A percentile compares a stretch with the other conserved stretches of the same genome.
phyloP scores from a whole-genome alignment of 2,113 vertebrate species.

The Ginglymostoma cirratum region DNA sequence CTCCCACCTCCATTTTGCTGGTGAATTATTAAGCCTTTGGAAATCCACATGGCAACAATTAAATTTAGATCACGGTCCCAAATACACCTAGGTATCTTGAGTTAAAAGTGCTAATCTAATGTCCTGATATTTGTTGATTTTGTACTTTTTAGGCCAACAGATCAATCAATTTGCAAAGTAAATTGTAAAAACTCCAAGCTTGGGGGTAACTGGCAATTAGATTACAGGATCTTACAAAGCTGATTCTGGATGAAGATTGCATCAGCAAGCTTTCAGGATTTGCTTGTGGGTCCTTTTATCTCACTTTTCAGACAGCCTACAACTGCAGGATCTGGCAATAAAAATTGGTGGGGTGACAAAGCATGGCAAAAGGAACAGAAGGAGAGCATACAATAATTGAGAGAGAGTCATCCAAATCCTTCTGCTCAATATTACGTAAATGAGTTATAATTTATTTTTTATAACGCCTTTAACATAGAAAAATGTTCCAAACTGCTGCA shows the following conservation, averaged over 20 bases:
- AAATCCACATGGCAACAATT: neutral
- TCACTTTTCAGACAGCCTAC: neutral
- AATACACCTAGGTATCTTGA: neutral
- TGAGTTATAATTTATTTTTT: neutral
- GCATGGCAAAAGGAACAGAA: neutral
- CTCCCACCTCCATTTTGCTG: neutral
- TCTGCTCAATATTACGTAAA: neutral
- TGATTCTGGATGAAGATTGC: neutral
- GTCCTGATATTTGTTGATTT: no score
- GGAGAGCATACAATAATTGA: neutral
- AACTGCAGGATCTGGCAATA: neutral
- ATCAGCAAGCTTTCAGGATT: neutral
- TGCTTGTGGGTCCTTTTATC: neutral
- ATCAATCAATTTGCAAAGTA: no score
- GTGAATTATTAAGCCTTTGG: neutral
- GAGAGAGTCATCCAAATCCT: neutral
- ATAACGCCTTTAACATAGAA: neutral
- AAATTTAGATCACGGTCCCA: neutral
- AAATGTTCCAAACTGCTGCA: neutral
- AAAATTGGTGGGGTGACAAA: neutral
- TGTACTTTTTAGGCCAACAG: no score
- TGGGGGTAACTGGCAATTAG: neutral
- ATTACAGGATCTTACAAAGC: neutral
- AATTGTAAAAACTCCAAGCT: no score
- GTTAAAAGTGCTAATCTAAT: no score